phyloP scores from a whole-genome alignment of 2,797 vertebrate genomes.

The Catharus ustulatus region DNA sequence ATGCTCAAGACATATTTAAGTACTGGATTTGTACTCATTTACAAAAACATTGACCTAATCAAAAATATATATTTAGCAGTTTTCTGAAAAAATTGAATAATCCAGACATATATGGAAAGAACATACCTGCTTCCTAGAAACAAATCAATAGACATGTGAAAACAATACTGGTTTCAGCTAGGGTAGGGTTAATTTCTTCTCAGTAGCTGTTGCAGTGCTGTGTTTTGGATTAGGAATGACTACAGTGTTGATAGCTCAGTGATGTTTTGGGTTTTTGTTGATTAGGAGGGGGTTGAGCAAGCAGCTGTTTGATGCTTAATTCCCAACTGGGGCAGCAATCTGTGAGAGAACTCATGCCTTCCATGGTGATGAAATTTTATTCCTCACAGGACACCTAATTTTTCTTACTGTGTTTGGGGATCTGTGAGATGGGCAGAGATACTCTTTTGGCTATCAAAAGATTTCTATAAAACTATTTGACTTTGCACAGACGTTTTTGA shows the following conservation, averaged over 20 bases:
- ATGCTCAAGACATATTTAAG: not conserved
- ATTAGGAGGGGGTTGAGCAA: not conserved
- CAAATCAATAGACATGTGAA: not conserved
- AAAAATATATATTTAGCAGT: not conserved
- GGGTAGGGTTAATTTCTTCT: not conserved
- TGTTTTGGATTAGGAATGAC: not conserved
- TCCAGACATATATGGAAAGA: not conserved
- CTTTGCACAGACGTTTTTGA: not conserved
- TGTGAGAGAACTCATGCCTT: not conserved
- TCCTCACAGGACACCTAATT: not conserved
- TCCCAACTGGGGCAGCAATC: rapidly evolving
- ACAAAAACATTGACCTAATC: not conserved
- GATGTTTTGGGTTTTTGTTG: not conserved
- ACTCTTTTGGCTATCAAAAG: not conserved
- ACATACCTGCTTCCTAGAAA: not conserved
- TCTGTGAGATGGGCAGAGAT: not conserved
- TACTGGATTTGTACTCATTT: not conserved
- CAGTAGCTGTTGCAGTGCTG: not conserved
- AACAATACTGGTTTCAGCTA: not conserved
- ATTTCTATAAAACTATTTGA: not conserved
- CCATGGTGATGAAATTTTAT: not conserved
- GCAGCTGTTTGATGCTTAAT: not conserved
- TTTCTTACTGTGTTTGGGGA: not conserved
- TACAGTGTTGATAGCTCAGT: not conserved
- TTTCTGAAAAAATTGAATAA: not conserved